These are phyloP conservation scores for Actinopyga echinites DNA, from an alignment of 53 echinoderm and acorn worm species.

Conservation along the genomic window DNA sequence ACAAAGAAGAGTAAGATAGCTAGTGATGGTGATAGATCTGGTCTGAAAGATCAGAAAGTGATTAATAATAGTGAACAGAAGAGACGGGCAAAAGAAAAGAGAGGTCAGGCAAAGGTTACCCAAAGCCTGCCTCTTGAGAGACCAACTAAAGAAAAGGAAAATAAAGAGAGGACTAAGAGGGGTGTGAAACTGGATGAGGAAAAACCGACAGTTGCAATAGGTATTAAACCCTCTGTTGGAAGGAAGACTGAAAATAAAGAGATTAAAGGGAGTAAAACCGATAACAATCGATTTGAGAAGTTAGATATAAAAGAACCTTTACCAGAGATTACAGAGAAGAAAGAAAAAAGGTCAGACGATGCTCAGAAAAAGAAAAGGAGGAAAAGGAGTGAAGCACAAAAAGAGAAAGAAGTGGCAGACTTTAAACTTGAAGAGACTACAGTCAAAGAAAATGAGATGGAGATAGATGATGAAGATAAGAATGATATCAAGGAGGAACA, in stretches of 20 bases:
- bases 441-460: neutral
- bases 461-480: slow-evolving; percentile 37
- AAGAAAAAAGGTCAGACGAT: slow-evolving; percentile 37
- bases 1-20: slow-evolving; percentile 7
- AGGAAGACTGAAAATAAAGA: neutral
- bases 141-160: no score
- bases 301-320: slow-evolving; percentile 31
- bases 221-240: no score
- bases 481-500: neutral
- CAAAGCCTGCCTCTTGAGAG: no score
- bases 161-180: no score
- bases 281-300: slow-evolving; percentile 26
- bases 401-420: slow-evolving; percentile 27
- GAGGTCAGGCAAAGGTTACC: neutral
- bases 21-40: neutral
- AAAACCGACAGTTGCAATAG: neutral
- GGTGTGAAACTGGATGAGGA: neutral
- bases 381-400: slow-evolving; percentile 42
- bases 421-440: neutral
- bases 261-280: neutral
- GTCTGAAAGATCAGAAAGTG: slow-evolving; percentile 33
- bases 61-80: slow-evolving; percentile 28
- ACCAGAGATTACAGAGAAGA: slow-evolving; percentile 39
- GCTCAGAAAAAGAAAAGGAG: slow-evolving; percentile 13
- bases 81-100: slow-evolving; percentile 24